Conservation (phyloP, 2,888 invertebrate species). For the Rhodophaea formosa region DNA sequence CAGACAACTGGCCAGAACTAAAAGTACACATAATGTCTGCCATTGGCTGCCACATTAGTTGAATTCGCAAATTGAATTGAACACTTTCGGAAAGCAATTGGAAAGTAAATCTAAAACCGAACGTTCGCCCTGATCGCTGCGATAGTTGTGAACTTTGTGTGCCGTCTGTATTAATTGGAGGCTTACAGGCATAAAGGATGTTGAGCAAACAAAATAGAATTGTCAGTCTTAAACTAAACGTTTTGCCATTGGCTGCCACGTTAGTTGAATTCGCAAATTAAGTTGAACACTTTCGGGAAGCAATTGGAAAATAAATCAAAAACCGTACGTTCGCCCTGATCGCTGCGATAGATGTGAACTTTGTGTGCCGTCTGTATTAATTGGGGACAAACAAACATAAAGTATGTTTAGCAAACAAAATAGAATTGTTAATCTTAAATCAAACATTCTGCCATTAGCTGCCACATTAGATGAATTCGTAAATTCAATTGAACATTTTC, state of each 20-base stretch:
- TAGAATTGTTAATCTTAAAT: no score
- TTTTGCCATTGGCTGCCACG: no score
- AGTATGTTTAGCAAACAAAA: no score
- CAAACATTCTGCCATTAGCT: constrained; percentile 11
- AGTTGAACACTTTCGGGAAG: no score
- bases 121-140: constrained; percentile 36
- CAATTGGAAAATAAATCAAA: no score
- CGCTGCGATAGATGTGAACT: no score
- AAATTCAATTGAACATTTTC: constrained; percentile 29
- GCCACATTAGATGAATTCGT: constrained; percentile 22
- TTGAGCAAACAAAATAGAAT: background rate
- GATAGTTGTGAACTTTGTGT: constrained; percentile 40
- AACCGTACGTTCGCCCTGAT: no score
- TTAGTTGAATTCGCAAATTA: no score
- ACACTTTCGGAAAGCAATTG: constrained; percentile 28
- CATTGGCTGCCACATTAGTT: constrained; percentile 21
- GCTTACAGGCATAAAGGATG: constrained; percentile 28
- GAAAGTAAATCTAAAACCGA: constrained; percentile 33
- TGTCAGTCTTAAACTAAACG: no score
- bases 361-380: no score
- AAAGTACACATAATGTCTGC: constrained; percentile 10
- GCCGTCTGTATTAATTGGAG: constrained; percentile 32
- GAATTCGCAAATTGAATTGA: constrained; percentile 26
- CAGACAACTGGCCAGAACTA: background rate
- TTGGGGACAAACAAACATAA: no score